A percentile compares a stretch with the other conserved stretches of the same genome.
Conservation (phyloP, 2,113 vertebrate species). For the Stictonetta naevosa region DNA sequence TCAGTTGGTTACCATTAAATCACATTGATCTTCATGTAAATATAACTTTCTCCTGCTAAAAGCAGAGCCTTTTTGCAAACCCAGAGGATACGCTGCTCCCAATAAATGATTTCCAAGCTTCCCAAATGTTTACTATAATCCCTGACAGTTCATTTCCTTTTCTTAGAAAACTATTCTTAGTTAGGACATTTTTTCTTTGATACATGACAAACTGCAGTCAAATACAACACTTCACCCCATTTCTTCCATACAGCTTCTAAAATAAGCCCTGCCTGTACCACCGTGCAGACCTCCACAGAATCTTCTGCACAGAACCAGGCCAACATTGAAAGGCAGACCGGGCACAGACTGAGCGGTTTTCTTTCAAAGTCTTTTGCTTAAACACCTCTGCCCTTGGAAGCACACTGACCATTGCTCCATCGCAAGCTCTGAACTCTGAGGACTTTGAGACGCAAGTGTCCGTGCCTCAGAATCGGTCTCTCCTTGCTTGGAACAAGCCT, state of each 20-base stretch:
- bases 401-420: not conserved
- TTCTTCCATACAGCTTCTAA: not conserved
- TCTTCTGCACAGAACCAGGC: not conserved
- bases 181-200: not conserved
- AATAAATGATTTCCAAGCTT: not conserved
- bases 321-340: not conserved
- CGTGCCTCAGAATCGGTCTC: not conserved
- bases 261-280: not conserved
- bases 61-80: not conserved
- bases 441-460: not conserved
- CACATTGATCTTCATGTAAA: not conserved
- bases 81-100: not conserved
- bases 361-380: not conserved
- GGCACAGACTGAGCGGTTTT: not conserved
- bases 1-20: not conserved
- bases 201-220: not conserved
- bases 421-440: not conserved
- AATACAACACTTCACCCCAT: not conserved
- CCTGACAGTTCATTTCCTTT: not conserved
- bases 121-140: not conserved
- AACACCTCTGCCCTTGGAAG: not conserved
- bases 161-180: not conserved
- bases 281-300: not conserved
- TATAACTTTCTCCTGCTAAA: not conserved
- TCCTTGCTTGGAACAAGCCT: not conserved